Percentiles rank a stretch among this genome's conserved stretches.
phyloP scores from a whole-genome alignment of 2,113 vertebrate species.

The Meriones unguiculatus region DNA sequence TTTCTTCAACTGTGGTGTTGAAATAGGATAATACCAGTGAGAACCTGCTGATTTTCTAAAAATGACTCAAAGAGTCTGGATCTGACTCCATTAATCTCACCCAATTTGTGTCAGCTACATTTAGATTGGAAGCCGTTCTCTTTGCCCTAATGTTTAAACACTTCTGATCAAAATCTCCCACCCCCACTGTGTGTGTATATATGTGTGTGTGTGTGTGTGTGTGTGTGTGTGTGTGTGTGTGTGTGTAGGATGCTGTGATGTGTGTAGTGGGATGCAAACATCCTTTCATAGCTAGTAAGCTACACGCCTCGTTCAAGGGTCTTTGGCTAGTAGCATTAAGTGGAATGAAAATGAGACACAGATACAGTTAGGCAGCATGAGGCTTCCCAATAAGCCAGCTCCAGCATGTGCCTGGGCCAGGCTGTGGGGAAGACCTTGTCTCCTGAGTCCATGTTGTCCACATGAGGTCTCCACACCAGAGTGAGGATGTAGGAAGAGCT shows the following conservation, averaged over 20 bases:
- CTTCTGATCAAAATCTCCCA: background rate
- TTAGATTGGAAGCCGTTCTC: background rate
- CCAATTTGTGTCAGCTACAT: conserved; percentile 25
- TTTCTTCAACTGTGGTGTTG: conserved; percentile 52
- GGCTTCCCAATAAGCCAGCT: background rate
- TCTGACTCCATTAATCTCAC: conserved; percentile 62
- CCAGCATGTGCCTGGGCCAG: rapidly evolving
- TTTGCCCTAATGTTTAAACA: conserved; percentile 62
- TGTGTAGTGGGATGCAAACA: no score
- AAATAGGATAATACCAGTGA: conserved; percentile 60
- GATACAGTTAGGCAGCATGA: background rate
- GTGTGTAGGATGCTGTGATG: background rate
- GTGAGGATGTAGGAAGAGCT: background rate
- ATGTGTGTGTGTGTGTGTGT: background rate
- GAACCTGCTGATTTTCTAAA: conserved; percentile 76
- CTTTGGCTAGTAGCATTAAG: background rate
- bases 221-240: background rate
- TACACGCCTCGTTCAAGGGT: background rate
- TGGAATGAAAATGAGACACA: background rate
- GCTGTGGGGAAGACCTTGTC: background rate
- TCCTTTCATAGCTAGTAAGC: background rate
- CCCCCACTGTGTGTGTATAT: no score
- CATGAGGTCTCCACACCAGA: rapidly evolving
- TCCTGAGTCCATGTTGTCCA: background rate
- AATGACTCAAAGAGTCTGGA: background rate